A percentile compares a stretch with the other conserved stretches of the same genome.
phyloP scores from a whole-genome alignment of 2,888 invertebrate genomes.

The Microplitis manilae region DNA sequence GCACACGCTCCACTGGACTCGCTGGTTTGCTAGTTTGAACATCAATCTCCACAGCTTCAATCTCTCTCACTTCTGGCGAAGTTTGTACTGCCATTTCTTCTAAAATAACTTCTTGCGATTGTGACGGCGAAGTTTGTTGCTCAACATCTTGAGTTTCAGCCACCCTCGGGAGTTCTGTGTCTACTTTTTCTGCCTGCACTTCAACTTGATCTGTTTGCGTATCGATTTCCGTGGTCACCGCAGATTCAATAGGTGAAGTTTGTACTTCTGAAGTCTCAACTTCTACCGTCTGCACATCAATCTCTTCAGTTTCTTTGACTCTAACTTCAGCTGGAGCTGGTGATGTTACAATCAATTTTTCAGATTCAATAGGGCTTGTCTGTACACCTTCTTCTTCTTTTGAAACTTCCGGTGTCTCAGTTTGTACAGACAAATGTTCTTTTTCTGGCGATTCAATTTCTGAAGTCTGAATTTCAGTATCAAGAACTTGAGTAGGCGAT shows the following conservation, averaged over 20 bases:
- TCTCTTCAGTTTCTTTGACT: conserved; percentile 57
- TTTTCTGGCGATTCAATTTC: conserved; percentile 65
- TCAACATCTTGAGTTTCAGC: conserved; percentile 42
- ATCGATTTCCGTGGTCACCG: conserved; percentile 63
- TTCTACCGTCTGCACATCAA: conserved; percentile 70
- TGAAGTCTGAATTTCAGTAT: conserved; percentile 67
- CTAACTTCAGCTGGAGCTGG: background rate
- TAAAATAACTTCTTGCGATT: conserved; percentile 58
- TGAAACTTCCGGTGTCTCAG: conserved; percentile 69
- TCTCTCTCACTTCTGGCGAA: conserved; percentile 62
- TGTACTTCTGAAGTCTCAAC: conserved; percentile 59
- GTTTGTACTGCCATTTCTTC: conserved; percentile 72
- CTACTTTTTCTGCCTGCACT: conserved; percentile 45
- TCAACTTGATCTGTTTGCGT: conserved; percentile 69
- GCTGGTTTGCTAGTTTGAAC: conserved; percentile 59
- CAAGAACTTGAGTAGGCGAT: conserved; percentile 75
- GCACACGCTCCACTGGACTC: conserved; percentile 58
- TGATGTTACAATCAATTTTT: conserved; percentile 19
- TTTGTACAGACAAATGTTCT: conserved; percentile 73
- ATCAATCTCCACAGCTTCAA: conserved; percentile 64
- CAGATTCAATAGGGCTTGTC: conserved; percentile 53
- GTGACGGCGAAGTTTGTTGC: conserved; percentile 58
- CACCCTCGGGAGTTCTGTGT: conserved; percentile 53
- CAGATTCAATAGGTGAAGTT: conserved; percentile 59
- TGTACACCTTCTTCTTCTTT: conserved; percentile 69